Conservation (phyloP, 2,113 vertebrate species). For the Oncorhynchus keta region DNA sequence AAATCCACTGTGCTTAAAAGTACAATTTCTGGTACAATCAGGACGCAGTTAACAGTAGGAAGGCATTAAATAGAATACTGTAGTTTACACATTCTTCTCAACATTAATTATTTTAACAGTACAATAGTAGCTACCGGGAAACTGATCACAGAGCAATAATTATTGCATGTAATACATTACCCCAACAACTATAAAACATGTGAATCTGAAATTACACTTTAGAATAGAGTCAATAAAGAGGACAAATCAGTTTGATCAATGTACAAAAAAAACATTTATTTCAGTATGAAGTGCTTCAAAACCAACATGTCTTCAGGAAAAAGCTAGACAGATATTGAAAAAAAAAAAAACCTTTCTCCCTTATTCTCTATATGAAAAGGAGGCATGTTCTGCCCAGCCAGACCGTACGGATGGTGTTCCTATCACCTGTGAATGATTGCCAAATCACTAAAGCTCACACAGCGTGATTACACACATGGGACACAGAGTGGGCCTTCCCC, state of each 20-base stretch:
- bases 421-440: slow-evolving; percentile 46
- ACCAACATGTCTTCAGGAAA: slow-evolving; percentile 39
- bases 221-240: slow-evolving; percentile 9
- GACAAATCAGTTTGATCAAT: slow-evolving; percentile 54
- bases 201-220: background rate
- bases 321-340: slow-evolving; percentile 49
- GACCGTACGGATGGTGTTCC: slow-evolving; percentile 17
- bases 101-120: too few species aligned
- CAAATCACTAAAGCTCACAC: slow-evolving; percentile 37
- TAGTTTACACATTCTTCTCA: too few species aligned
- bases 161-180: background rate
- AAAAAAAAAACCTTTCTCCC: slow-evolving; percentile 56
- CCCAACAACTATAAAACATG: background rate
- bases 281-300: slow-evolving; percentile 72
- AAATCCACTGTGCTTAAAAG: slow-evolving; percentile 5
- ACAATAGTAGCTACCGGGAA: too few species aligned
- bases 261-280: slow-evolving; percentile 73
- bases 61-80: background rate
- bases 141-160: background rate
- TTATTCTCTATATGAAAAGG: slow-evolving; percentile 29
- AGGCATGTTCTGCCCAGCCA: slow-evolving; percentile 36
- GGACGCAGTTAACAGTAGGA: background rate
- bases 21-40: background rate
- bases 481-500: slow-evolving; percentile 41
- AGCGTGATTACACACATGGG: slow-evolving; percentile 42